These are phyloP conservation scores for Patella ulyssiponensis DNA, from an alignment of 2,888 invertebrate genomes.

Conservation along the genomic window DNA sequence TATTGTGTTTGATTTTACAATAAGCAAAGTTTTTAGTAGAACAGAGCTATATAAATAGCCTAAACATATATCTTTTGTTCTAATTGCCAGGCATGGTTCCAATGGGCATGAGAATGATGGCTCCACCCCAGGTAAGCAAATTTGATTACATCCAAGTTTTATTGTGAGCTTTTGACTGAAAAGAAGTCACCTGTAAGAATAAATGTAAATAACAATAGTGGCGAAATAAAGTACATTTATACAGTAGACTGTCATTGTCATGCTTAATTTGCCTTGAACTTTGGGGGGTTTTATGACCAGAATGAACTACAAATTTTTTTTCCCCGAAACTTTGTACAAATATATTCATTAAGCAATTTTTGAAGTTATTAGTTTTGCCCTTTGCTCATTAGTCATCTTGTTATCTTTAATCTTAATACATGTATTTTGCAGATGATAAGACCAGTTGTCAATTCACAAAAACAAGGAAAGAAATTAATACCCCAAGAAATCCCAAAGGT, in stretches of 20 bases:
- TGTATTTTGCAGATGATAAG: constrained; percentile 54
- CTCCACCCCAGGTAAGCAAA: constrained; percentile 59
- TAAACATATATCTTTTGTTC: no score
- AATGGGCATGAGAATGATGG: constrained; percentile 70
- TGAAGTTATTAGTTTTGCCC: constrained; percentile 54
- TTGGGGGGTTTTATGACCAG: neutral
- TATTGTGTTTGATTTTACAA: no score
- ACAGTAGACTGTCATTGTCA: no score
- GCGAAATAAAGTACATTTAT: no score
- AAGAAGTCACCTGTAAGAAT: no score
- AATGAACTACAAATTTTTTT: neutral
- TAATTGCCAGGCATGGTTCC: constrained; percentile 68
- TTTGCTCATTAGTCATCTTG: neutral
- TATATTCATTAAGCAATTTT: neutral
- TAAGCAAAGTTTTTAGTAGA: no score
- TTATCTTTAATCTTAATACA: neutral
- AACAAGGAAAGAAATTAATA: constrained; percentile 61
- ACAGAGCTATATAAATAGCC: no score
- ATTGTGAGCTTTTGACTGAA: neutral
- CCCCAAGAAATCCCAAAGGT: constrained; percentile 69
- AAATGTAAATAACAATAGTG: no score
- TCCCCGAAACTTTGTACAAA: neutral
- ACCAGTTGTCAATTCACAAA: constrained; percentile 51
- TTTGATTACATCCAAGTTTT: neutral
- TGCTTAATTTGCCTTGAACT: no score